Percentiles rank a stretch among this genome's conserved stretches.
These are phyloP conservation scores for Cyaniris semiargus DNA, from an alignment of 2,888 invertebrate genomes.

Conservation along the genomic window DNA sequence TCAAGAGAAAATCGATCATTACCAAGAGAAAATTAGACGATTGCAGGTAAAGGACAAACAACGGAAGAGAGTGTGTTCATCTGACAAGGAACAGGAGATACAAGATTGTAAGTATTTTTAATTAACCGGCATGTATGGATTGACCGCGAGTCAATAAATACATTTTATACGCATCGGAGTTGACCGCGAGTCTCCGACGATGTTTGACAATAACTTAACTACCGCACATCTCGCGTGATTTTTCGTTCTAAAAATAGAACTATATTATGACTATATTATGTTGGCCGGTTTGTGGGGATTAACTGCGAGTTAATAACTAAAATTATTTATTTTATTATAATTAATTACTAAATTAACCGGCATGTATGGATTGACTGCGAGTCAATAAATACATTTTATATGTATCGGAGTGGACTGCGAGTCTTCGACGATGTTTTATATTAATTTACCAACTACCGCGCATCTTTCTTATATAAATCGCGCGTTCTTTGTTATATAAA, in stretches of 20 bases:
- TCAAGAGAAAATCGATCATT: neutral
- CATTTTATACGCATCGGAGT: conserved; percentile 5
- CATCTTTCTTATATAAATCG: too few species aligned
- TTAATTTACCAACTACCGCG: neutral
- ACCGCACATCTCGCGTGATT: neutral
- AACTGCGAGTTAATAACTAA: neutral
- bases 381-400: conserved; percentile 19
- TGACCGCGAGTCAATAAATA: conserved; percentile 21
- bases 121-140: neutral
- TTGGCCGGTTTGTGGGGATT: neutral
- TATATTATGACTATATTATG: too few species aligned
- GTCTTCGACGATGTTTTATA: neutral
- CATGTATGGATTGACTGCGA: neutral
- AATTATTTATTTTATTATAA: too few species aligned
- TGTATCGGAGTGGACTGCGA: conserved; percentile 3
- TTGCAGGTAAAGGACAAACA: neutral
- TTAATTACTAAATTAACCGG: neutral
- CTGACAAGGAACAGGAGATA: neutral
- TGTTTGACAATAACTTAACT: neutral
- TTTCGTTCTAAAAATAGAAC: neutral
- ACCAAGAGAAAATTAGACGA: neutral
- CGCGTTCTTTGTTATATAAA: too few species aligned
- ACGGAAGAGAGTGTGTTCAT: neutral
- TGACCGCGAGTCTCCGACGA: conserved; percentile 17
- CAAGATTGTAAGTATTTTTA: neutral